Evolutionary conservation across 2,797 vertebrate species (phyloP).

Genomic region (Amblyraja radiata): DNA sequence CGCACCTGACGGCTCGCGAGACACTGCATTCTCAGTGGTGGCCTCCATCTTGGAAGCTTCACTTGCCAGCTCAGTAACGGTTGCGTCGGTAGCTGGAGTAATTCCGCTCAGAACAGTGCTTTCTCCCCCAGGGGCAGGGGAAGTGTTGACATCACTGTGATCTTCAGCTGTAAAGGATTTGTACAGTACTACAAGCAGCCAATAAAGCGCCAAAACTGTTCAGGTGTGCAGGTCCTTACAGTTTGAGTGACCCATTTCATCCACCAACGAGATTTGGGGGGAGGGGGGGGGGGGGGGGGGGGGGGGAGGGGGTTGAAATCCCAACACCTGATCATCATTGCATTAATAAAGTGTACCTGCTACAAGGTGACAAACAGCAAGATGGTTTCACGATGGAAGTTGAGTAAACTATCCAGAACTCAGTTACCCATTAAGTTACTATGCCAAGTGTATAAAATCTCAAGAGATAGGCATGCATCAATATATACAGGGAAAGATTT

Average conservation of each 20-base stretch:
- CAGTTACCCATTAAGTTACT: neutral
- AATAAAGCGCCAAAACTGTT: neutral
- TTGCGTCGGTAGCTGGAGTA: constrained; percentile 48
- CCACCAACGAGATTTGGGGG: neutral
- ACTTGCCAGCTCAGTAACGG: constrained; percentile 34
- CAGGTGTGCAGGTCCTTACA: neutral
- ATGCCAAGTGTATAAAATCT: neutral
- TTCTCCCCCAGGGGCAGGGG: constrained; percentile 49
- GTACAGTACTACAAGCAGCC: constrained; percentile 9
- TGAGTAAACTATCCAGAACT: neutral
- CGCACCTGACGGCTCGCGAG: constrained; percentile 62
- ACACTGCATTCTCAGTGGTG: constrained; percentile 47
- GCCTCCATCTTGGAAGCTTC: constrained; percentile 54
- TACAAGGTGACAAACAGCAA: neutral
- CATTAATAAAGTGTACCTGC: neutral
- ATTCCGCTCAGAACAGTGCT: constrained; percentile 46
- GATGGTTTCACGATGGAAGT: neutral
- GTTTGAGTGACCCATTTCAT: neutral
- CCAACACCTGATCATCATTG: neutral
- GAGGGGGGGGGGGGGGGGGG: too few relatives aligned
- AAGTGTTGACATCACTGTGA: constrained; percentile 44
- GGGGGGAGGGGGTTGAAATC: too few relatives aligned
- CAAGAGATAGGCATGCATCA: neutral
- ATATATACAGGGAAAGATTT: neutral
- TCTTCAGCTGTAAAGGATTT: constrained; percentile 40